These are phyloP conservation scores for Drosophila auraria DNA, from an alignment of 1,140 invertebrate species.

Conservation along the genomic window DNA sequence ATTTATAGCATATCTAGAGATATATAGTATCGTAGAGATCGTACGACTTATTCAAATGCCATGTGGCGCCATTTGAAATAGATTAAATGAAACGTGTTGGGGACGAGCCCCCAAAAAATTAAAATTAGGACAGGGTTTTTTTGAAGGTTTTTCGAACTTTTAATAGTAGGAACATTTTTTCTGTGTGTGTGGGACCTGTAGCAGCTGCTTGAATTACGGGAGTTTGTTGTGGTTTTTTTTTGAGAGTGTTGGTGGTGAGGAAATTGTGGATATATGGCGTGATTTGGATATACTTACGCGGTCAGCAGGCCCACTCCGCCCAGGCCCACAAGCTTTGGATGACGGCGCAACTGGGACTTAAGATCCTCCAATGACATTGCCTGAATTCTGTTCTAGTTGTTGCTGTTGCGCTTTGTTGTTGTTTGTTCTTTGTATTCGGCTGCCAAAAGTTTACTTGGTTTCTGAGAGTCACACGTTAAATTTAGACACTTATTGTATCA, in stretches of 20 bases:
- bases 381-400: constrained; percentile 32
- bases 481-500: constrained; percentile 57
- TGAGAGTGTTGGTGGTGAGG: neutral
- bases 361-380: constrained; percentile 79
- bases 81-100: constrained; percentile 24
- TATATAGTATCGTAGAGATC: constrained; percentile 16
- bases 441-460: constrained; percentile 67
- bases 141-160: constrained; percentile 7
- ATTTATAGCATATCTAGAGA: constrained; percentile 25
- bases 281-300: constrained; percentile 68
- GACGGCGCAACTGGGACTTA: constrained; percentile 69
- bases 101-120: constrained; percentile 43
- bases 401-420: constrained; percentile 24
- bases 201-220: constrained; percentile 11
- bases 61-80: constrained; percentile 28
- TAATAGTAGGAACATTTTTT: too few relatives aligned
- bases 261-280: constrained; percentile 9
- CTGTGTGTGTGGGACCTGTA: constrained; percentile 14
- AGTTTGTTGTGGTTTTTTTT: constrained; percentile 9
- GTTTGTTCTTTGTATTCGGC: constrained; percentile 25
- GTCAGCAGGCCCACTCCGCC: constrained; percentile 78
- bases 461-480: constrained; percentile 52
- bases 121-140: constrained; percentile 1
- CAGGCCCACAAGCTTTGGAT: constrained; percentile 73
- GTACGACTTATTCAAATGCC: constrained; percentile 31